Conservation (phyloP, 2,797 vertebrate genomes). For the Numenius phaeopus region DNA sequence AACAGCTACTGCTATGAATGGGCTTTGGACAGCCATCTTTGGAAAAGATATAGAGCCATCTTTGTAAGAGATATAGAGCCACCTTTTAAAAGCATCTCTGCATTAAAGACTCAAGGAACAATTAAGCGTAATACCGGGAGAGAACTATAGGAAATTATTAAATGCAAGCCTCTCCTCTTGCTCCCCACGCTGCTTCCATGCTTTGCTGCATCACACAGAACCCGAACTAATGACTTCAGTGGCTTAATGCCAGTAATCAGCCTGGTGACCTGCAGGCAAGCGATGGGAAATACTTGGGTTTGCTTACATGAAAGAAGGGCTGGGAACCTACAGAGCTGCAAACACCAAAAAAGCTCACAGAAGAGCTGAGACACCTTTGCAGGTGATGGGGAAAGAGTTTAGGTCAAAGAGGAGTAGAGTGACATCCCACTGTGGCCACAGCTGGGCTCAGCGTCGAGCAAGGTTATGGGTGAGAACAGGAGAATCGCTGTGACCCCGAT, state of each 20-base stretch:
- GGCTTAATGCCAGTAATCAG: background rate
- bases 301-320: background rate
- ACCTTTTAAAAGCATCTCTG: background rate
- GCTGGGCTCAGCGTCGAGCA: accelerated
- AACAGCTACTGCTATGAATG: constrained; percentile 5
- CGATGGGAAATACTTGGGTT: background rate
- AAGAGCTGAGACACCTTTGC: background rate
- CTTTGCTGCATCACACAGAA: background rate
- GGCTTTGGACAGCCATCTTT: background rate
- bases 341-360: background rate
- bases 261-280: background rate
- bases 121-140: background rate
- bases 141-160: background rate
- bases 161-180: background rate
- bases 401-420: background rate
- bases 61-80: background rate
- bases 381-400: background rate
- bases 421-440: background rate
- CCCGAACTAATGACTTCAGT: background rate
- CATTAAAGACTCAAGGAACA: background rate
- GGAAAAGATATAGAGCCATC: background rate
- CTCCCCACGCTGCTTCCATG: background rate
- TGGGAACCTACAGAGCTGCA: background rate
- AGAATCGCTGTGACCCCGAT: accelerated
- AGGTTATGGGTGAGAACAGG: accelerated